Conservation (phyloP, 2,797 vertebrate species). For the Garrulus glandarius region DNA sequence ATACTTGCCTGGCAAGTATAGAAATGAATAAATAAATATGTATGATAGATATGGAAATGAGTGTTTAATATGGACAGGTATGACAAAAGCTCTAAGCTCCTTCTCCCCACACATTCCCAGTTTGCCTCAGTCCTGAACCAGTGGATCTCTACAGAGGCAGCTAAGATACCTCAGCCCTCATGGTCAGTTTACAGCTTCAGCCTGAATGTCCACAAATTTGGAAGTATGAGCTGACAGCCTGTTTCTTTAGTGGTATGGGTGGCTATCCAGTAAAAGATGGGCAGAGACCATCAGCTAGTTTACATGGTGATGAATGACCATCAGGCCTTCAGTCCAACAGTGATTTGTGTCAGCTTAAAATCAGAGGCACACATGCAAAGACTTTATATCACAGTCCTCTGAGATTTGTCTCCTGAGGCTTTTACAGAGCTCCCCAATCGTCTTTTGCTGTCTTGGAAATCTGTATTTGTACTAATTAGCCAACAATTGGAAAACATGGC, state of each 20-base stretch:
- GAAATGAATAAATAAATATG: background rate
- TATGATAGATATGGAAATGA: background rate
- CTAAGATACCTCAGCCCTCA: background rate
- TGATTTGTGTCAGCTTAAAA: background rate
- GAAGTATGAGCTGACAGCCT: background rate
- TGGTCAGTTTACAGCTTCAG: background rate
- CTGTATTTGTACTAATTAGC: slow-evolving; percentile 14
- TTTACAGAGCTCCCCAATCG: background rate
- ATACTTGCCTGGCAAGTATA: background rate
- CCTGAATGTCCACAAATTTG: background rate
- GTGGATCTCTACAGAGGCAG: background rate
- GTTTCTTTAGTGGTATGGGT: background rate
- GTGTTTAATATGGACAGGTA: background rate
- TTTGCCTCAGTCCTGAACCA: background rate
- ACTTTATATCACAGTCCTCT: background rate
- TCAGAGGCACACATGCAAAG: background rate
- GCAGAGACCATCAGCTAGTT: background rate
- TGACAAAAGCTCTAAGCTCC: background rate
- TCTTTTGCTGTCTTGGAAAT: background rate
- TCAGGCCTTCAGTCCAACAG: background rate
- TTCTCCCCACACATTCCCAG: background rate
- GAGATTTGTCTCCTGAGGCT: background rate
- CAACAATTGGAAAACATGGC: background rate
- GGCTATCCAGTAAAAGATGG: background rate
- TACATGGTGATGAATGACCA: background rate